A percentile compares a stretch with the other conserved stretches of the same genome.
Evolutionary conservation across 2,797 vertebrate genomes (phyloP).

Genomic region (Betta splendens): DNA sequence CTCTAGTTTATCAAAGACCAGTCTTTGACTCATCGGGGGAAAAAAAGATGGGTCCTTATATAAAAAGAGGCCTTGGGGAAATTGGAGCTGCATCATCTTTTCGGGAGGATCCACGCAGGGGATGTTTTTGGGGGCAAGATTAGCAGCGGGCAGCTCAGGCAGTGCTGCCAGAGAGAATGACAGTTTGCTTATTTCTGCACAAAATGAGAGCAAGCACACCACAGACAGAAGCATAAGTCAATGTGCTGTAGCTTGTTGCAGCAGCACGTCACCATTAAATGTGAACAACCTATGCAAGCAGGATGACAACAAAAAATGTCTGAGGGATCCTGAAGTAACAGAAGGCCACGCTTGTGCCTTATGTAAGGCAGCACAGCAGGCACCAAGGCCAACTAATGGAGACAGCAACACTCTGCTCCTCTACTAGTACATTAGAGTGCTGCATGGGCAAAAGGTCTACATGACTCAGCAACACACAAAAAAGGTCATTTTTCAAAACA

Average conservation of each 20-base stretch:
- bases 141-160: conserved; percentile 54
- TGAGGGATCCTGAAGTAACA: not conserved
- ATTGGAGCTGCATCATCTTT: too few species aligned
- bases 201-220: conserved; percentile 10
- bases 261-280: conserved; percentile 11
- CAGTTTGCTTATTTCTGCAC: conserved; percentile 14
- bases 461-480: conserved; percentile 18
- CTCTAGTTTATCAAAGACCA: conserved; percentile 27
- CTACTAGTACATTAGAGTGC: conserved; percentile 3
- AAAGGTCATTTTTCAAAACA: conserved; percentile 28
- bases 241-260: conserved; percentile 5
- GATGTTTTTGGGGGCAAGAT: conserved; percentile 59
- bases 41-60: too few species aligned
- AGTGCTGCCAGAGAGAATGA: conserved; percentile 56
- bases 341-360: not conserved
- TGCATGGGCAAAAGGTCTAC: not conserved
- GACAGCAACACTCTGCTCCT: conserved; percentile 15
- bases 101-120: too few species aligned
- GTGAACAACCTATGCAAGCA: not conserved
- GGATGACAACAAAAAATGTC: not conserved
- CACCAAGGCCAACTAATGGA: conserved; percentile 3
- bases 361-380: conserved; percentile 14
- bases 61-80: not conserved
- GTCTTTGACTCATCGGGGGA: too few species aligned
- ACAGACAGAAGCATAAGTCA: not conserved